phyloP scores from a whole-genome alignment of 2,113 vertebrate genomes.

The Tupaia chinensis region DNA sequence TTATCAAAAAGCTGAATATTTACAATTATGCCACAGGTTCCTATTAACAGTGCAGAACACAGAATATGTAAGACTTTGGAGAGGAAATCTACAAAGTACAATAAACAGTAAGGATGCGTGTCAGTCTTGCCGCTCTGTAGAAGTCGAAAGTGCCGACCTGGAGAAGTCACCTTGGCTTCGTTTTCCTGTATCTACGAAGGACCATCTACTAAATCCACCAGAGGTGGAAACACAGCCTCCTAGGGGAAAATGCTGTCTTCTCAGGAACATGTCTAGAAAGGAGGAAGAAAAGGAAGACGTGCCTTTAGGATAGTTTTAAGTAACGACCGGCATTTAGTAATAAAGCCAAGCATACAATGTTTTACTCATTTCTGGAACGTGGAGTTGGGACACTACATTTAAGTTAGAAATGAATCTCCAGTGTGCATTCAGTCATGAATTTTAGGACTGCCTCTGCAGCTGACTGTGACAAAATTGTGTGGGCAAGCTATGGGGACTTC shows the following conservation, averaged over 20 bases:
- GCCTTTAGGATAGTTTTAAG: not conserved
- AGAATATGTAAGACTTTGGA: constrained; percentile 4
- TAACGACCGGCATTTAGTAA: not conserved
- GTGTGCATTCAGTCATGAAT: not conserved
- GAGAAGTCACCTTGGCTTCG: not conserved
- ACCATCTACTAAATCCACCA: not conserved
- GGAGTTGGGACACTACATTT: not conserved
- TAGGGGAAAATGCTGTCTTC: not conserved
- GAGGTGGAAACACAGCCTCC: not conserved
- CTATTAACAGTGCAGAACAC: constrained; percentile 28
- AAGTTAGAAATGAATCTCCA: not conserved
- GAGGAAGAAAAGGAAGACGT: not conserved
- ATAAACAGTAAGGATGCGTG: not conserved
- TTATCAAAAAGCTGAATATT: constrained; percentile 85
- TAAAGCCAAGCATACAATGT: not conserved
- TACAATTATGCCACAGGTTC: constrained; percentile 75
- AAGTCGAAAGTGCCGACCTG: not conserved
- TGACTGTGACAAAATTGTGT: not conserved
- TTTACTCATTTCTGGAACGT: not conserved
- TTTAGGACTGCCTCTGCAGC: not conserved
- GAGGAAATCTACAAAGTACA: constrained; percentile 35
- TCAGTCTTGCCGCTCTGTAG: not conserved
- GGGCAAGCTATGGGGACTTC: not conserved
- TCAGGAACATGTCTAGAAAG: constrained; percentile 58
- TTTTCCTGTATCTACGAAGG: constrained; percentile 22